Base-by-base conservation (phyloP, 2,797 vertebrate genomes). In the Phoebastria nigripes region DNA sequence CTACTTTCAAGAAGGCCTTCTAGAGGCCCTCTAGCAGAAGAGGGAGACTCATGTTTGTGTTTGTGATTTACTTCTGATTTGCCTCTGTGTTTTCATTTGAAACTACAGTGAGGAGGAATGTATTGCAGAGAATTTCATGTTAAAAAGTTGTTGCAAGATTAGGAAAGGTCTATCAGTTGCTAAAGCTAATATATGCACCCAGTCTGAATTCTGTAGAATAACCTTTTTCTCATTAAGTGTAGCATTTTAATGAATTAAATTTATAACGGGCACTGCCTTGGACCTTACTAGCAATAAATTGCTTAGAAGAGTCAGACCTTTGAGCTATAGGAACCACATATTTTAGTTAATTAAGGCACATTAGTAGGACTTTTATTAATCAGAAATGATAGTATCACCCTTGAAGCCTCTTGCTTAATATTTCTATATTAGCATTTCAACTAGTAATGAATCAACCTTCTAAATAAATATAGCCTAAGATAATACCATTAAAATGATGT, bases 291-390 rank as follows among this genome's bases (percentile, higher is more conserved):
- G 55, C 5, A 41, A 84, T 92, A 96, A 88, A 95, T 92, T 95
- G 4, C 62, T 82, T 67, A 87, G 77, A 85, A 94, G 51, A 94
- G 51, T 83, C 69, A 95, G 82, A 94, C 62, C 83, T 96, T 80
- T 2, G 0, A 96, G 94, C 90, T 81, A 85, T 63, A 85, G 80
- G 51, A 88, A 85, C 25, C 51, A 85, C 69, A 76, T 29, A 74
- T 29, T 90, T 62, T 59, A 93, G 83, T 89, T 94, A 97, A 97
- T 96, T 96, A 97, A 95, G 78, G 46, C 15, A 84, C 35, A 82
- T 94, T 94, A 63, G 51, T 91, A 79, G 37, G 31, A 84, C 14
- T 93, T 74, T 35, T 94, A 93, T 94, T 95, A 94, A 93, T 94
- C 78, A 86, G 81, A 96, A 94, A 82, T 86, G 28, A 92, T 84